Conservation (phyloP, 1,140 invertebrate species). For the Papilio dardanus region DNA sequence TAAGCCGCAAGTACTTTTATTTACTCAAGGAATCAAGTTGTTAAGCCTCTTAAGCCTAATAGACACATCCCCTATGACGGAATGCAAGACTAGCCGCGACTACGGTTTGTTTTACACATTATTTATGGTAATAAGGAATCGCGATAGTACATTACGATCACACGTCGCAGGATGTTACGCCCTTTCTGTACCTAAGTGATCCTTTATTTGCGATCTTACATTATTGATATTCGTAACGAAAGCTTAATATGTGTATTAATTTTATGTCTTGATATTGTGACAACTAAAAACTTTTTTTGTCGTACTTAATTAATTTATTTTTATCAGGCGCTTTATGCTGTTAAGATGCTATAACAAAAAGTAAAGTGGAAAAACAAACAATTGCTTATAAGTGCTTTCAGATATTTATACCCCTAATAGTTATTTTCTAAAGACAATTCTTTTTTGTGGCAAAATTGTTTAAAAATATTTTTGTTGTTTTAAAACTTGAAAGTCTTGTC, state of each 20-base stretch:
- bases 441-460: no score
- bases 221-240: slow-evolving; percentile 1
- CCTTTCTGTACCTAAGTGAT: not conserved
- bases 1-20: slow-evolving; percentile 41
- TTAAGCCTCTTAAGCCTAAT: slow-evolving; percentile 54
- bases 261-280: not conserved
- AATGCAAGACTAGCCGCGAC: not conserved
- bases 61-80: slow-evolving; percentile 46
- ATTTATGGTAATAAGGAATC: slow-evolving; percentile 32
- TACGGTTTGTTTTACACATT: slow-evolving; percentile 30
- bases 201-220: not conserved
- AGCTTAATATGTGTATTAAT: not conserved
- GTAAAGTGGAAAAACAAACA: not conserved
- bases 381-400: not conserved
- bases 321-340: not conserved
- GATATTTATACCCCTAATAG: not conserved
- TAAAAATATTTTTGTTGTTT: not conserved
- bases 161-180: slow-evolving; percentile 17
- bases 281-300: not conserved
- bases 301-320: not conserved
- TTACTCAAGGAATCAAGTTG: slow-evolving; percentile 45
- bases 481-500: no score
- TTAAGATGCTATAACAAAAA: not conserved
- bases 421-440: no score
- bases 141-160: slow-evolving; percentile 24